phyloP scores from a whole-genome alignment of 2,888 invertebrate species.

The Dioctria rufipes region DNA sequence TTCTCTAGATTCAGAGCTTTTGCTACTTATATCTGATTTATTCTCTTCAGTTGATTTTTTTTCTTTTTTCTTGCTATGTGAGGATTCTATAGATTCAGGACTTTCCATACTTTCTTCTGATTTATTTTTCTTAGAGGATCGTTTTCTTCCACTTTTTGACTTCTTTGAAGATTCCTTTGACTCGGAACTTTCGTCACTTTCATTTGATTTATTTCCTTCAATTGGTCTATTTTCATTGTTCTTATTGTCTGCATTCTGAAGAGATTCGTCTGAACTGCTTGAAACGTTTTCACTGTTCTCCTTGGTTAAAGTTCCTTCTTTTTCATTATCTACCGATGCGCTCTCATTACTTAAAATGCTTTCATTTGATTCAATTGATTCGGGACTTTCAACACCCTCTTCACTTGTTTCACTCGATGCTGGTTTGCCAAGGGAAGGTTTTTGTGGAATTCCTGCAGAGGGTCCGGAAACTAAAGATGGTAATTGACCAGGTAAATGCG shows the following conservation, averaged over 20 bases:
- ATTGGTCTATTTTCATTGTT: too few species aligned
- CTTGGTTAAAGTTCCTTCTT: too few species aligned
- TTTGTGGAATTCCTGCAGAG: too few species aligned
- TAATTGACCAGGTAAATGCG: too few species aligned
- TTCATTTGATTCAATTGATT: constrained; percentile 1
- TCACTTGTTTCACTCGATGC: constrained; percentile 38
- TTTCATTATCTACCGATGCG: too few species aligned
- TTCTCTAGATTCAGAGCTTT: not conserved
- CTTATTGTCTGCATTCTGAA: too few species aligned
- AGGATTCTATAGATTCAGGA: constrained; percentile 14
- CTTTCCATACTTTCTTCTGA: constrained; percentile 21
- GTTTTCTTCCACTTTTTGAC: not conserved
- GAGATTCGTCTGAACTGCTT: too few species aligned
- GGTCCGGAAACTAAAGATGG: too few species aligned
- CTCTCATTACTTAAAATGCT: not conserved
- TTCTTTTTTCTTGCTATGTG: too few species aligned
- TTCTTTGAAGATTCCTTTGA: not conserved
- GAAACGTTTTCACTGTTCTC: too few species aligned
- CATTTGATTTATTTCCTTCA: not conserved
- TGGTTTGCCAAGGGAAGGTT: too few species aligned
- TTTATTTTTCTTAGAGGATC: not conserved
- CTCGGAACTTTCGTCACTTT: constrained; percentile 15
- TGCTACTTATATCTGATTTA: not conserved
- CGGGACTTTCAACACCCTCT: constrained; percentile 25
- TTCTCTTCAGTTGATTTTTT: not conserved